Conservation (phyloP, 1,140 invertebrate species). For the Nephila pilipes region DNA sequence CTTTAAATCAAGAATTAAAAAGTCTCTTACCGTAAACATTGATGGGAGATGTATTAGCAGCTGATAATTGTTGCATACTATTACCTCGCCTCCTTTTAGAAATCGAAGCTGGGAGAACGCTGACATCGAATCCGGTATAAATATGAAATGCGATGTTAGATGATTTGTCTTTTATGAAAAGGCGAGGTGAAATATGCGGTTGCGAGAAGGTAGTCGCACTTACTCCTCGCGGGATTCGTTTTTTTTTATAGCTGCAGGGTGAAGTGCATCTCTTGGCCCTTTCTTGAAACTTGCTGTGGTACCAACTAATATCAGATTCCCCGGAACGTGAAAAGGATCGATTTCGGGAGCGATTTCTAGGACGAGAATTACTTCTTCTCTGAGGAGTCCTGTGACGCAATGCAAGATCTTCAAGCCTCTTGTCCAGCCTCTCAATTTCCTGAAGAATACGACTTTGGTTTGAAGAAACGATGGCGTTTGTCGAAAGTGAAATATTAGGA, state of each 20-base stretch:
- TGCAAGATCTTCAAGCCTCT: no score
- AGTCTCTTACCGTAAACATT: not conserved
- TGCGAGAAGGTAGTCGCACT: not conserved
- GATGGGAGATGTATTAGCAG: constrained; percentile 46
- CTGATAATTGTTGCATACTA: not conserved
- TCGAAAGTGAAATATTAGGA: no score
- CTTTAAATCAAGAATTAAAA: not conserved
- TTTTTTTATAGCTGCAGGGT: not conserved
- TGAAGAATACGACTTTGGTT: no score
- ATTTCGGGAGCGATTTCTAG: not conserved
- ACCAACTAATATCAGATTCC: not conserved
- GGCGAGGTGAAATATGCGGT: not conserved
- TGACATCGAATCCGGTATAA: no score
- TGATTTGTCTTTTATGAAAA: constrained; percentile 14
- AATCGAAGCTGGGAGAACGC: no score
- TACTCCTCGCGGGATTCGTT: not conserved
- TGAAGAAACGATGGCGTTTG: no score
- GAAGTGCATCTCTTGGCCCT: not conserved
- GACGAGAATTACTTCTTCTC: not conserved
- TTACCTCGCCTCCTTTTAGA: no score
- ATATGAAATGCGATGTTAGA: not conserved
- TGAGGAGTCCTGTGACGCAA: no score
- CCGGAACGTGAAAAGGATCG: not conserved
- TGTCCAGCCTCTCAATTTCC: no score
- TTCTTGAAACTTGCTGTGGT: not conserved